A percentile compares a stretch with the other conserved stretches of the same genome.
phyloP scores from a whole-genome alignment of 2,113 vertebrate genomes.

The Corythornis vintsioides region DNA sequence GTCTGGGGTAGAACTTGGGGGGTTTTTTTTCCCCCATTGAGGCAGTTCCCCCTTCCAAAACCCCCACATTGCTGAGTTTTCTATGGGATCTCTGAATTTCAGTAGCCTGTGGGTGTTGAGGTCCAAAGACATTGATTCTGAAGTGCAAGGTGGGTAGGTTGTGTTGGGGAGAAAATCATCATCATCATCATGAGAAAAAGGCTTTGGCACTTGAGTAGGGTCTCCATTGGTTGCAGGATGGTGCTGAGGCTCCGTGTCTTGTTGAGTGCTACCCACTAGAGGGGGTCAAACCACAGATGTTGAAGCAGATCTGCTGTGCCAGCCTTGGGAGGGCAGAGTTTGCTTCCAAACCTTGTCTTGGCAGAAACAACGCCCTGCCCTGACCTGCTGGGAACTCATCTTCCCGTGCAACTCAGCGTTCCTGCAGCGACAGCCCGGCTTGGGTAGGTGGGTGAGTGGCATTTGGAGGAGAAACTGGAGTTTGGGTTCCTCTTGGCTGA shows the following conservation, averaged over 20 bases:
- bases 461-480: background rate
- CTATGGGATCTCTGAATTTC: fast-evolving
- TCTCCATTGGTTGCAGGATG: background rate
- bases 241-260: slow-evolving; percentile 21
- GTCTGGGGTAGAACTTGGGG: background rate
- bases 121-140: background rate
- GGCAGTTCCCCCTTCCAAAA: background rate
- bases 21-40: background rate
- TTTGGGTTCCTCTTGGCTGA: background rate
- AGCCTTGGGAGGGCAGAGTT: slow-evolving; percentile 22
- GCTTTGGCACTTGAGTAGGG: background rate
- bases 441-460: background rate
- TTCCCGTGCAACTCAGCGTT: fast-evolving
- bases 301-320: slow-evolving; percentile 16
- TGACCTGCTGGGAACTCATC: background rate
- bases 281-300: slow-evolving; percentile 71
- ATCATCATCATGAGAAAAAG: background rate
- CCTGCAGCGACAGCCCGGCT: background rate
- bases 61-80: background rate
- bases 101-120: background rate
- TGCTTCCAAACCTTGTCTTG: background rate
- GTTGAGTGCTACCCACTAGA: slow-evolving; percentile 66
- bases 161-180: background rate
- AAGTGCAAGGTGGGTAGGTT: background rate
- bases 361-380: background rate